Conservation (phyloP, 2,797 vertebrate species). For the Synaphobranchus kaupii region DNA sequence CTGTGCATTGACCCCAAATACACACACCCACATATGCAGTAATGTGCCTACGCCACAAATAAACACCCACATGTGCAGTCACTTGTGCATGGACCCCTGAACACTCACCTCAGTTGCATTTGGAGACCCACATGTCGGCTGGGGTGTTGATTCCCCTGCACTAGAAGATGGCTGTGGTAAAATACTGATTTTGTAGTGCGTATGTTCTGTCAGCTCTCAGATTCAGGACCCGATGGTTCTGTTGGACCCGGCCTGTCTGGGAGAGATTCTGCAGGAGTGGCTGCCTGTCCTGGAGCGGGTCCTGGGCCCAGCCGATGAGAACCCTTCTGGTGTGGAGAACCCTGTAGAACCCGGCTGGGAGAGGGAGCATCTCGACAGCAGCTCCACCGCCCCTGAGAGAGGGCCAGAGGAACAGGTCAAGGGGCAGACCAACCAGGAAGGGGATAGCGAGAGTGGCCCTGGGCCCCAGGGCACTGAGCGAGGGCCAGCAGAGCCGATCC, state of each 20-base stretch:
- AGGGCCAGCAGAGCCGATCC: conserved; percentile 59
- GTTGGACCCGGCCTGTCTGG: conserved; percentile 78
- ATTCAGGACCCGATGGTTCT: conserved; percentile 87
- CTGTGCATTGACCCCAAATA: background rate
- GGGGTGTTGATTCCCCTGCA: background rate
- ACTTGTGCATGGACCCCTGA: background rate
- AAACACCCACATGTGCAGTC: background rate
- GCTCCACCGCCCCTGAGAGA: conserved; percentile 27
- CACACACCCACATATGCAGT: background rate
- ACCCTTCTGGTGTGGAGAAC: conserved; percentile 32
- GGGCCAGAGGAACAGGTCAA: conserved; percentile 38
- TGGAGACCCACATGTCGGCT: background rate
- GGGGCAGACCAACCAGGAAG: conserved; percentile 4
- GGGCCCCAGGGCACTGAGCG: conserved; percentile 38
- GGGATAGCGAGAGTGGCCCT: conserved; percentile 30
- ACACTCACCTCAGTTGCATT: background rate
- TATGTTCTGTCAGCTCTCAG: conserved; percentile 69
- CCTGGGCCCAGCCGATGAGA: conserved; percentile 50
- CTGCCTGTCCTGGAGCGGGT: conserved; percentile 73
- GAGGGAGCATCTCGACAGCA: conserved; percentile 39
- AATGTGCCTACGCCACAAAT: background rate
- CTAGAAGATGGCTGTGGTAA: background rate
- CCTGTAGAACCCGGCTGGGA: conserved; percentile 50
- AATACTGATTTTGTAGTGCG: background rate
- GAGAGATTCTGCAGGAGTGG: conserved; percentile 79